phyloP scores from a whole-genome alignment of 2,113 vertebrate genomes.

The Silurus meridionalis region DNA sequence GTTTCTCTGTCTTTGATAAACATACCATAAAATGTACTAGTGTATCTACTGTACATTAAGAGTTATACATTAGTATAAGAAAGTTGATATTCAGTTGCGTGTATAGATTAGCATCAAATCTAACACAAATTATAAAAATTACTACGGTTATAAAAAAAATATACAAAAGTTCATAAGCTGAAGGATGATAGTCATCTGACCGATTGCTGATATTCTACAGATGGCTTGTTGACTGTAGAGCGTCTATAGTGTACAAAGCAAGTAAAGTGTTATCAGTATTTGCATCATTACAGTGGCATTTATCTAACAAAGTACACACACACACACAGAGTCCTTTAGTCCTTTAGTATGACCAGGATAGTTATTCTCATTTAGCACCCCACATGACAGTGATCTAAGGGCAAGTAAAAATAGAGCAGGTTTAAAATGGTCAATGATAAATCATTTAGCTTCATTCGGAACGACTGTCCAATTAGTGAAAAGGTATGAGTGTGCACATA shows the following conservation, averaged over 20 bases:
- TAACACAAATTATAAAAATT: no score
- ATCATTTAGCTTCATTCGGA: conserved; percentile 30
- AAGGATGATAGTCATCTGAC: neutral
- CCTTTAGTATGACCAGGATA: conserved; percentile 1
- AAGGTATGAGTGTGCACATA: conserved; percentile 33
- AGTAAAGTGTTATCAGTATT: neutral
- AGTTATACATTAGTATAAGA: neutral
- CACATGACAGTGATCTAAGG: conserved; percentile 31
- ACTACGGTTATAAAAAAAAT: neutral
- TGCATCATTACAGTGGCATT: neutral
- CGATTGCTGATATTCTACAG: neutral
- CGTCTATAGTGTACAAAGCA: neutral
- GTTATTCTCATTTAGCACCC: conserved; percentile 32
- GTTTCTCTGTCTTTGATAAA: neutral
- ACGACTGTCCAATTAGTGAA: conserved; percentile 35
- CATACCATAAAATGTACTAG: neutral
- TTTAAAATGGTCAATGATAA: conserved; percentile 44
- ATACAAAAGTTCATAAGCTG: neutral
- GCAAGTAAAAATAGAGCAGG: conserved; percentile 37
- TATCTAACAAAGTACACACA: neutral
- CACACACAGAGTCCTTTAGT: conserved; percentile 19
- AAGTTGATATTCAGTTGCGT: neutral
- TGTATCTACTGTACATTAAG: neutral
- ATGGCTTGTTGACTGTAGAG: neutral
- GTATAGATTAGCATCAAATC: neutral